Percentiles rank a stretch among this genome's conserved stretches.
These are phyloP conservation scores for Tragelaphus scriptus DNA, from an alignment of 2,113 vertebrate genomes.

Conservation along the genomic window DNA sequence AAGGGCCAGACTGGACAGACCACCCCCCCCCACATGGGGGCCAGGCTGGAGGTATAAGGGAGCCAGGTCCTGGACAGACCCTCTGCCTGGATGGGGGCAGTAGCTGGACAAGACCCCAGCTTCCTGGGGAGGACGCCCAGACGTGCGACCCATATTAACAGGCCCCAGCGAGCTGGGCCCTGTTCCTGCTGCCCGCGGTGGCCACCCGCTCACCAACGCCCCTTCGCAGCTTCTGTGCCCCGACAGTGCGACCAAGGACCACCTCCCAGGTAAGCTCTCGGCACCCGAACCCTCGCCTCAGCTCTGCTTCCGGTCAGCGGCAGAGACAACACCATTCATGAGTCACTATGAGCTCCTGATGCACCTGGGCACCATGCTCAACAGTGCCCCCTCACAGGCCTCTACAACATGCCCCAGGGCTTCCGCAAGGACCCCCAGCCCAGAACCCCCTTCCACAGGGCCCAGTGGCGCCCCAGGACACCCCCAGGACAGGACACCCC, in stretches of 20 bases:
- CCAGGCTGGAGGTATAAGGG: neutral
- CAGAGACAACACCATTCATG: accelerated
- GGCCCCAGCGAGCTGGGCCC: neutral
- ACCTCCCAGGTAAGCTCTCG: neutral
- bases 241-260: accelerated
- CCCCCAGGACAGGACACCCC: too few species aligned
- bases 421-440: neutral
- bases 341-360: accelerated
- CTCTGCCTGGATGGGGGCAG: accelerated
- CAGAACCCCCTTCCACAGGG: neutral
- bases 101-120: accelerated
- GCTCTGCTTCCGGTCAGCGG: neutral
- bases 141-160: accelerated
- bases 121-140: accelerated
- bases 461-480: neutral
- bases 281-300: neutral
- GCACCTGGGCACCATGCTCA: accelerated
- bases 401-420: neutral
- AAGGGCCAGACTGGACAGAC: neutral
- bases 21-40: accelerated
- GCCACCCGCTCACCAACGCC: accelerated
- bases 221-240: neutral
- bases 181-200: accelerated
- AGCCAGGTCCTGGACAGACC: neutral
- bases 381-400: neutral